A percentile compares a stretch with the other conserved stretches of the same genome.
Conservation (phyloP, 1,140 invertebrate species). For the Antheraea mylitta region DNA sequence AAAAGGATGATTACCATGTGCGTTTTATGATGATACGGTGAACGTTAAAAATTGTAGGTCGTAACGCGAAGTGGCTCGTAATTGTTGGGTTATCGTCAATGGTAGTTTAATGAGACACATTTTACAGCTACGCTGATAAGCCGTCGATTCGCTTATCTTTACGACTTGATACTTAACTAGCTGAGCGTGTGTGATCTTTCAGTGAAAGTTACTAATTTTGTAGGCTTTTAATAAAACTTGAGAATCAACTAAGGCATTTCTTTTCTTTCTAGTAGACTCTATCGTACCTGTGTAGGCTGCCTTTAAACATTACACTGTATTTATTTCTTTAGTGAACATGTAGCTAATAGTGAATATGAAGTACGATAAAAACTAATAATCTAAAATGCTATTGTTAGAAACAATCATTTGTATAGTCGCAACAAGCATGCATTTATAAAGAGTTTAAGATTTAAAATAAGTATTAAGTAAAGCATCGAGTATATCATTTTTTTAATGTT, state of each 20-base stretch:
- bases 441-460: no score
- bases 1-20: conserved; percentile 1
- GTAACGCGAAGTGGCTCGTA: conserved; percentile 36
- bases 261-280: no score
- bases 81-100: conserved; percentile 56
- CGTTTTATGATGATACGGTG: conserved; percentile 1
- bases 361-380: no score
- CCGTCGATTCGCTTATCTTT: conserved; percentile 44
- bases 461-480: no score
- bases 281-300: no score
- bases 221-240: not conserved
- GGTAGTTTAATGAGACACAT: conserved; percentile 53
- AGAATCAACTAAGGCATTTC: not conserved
- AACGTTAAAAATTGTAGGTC: conserved; percentile 5
- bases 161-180: conserved; percentile 32
- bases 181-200: not conserved
- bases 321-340: no score
- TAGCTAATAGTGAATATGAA: no score
- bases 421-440: no score
- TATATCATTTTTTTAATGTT: no score
- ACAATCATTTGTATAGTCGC: no score
- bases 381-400: no score
- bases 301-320: no score
- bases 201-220: conserved; percentile 7
- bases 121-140: conserved; percentile 45